phyloP scores from a whole-genome alignment of 2,888 invertebrate genomes.

The Parnassius apollo region DNA sequence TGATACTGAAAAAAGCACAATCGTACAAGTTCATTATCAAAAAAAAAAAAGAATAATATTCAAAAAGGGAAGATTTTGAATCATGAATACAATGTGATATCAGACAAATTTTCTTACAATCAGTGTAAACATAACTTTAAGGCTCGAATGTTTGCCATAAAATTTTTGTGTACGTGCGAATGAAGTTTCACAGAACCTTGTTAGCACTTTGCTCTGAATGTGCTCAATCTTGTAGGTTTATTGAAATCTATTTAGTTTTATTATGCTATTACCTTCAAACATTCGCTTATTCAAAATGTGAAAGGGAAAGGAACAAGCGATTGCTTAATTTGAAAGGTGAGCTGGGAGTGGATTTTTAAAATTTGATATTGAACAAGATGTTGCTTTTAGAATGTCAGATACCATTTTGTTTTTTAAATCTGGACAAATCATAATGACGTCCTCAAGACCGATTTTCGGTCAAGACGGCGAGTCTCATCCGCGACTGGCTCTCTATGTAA shows the following conservation, averaged over 20 bases:
- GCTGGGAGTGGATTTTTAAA: not conserved
- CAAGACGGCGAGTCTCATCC: no score
- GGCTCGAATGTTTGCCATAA: conserved; percentile 10
- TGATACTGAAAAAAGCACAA: no score
- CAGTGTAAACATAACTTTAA: conserved; percentile 11
- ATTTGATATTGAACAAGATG: not conserved
- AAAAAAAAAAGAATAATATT: no score
- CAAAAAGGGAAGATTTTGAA: no score
- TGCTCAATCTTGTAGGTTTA: conserved; percentile 7
- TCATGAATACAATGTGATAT: not conserved
- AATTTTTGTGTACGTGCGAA: conserved; percentile 10
- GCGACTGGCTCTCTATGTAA: no score
- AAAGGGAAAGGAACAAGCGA: conserved; percentile 18
- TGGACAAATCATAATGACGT: no score
- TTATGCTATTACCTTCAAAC: conserved; percentile 15
- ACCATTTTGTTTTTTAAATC: no score
- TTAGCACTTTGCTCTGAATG: not conserved
- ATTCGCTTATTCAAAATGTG: conserved; percentile 7
- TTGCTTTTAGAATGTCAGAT: not conserved
- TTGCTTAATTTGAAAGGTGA: conserved; percentile 3
- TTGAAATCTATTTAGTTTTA: conserved; percentile 17
- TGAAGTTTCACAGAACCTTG: conserved; percentile 3
- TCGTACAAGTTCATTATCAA: no score
- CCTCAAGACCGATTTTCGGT: no score
- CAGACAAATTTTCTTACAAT: conserved; percentile 5